Percentiles rank a stretch among this genome's conserved stretches.
phyloP scores from a whole-genome alignment of 2,888 invertebrate species.

The Scrobipalpa costella region DNA sequence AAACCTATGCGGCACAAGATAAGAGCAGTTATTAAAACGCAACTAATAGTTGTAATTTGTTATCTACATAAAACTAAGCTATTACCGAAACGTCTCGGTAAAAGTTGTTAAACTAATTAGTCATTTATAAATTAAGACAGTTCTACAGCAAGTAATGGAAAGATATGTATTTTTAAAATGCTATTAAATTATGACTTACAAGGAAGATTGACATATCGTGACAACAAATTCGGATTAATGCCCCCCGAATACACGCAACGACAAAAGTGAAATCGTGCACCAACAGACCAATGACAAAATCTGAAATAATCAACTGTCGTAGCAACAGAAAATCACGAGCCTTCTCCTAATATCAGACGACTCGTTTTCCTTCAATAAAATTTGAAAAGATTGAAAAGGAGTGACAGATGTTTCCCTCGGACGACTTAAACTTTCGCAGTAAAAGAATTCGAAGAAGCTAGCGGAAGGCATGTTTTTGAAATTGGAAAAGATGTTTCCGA shows the following conservation, averaged over 20 bases:
- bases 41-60: slow-evolving; percentile 1
- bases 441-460: slow-evolving; percentile 21
- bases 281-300: neutral
- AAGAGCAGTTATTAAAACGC: slow-evolving; percentile 13
- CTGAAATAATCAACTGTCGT: neutral
- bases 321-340: neutral
- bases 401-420: slow-evolving; percentile 27
- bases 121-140: too few relatives aligned
- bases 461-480: slow-evolving; percentile 21
- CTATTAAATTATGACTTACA: neutral
- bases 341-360: slow-evolving; percentile 2
- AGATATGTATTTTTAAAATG: neutral
- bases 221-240: slow-evolving; percentile 11
- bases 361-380: slow-evolving; percentile 7
- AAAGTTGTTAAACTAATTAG: too few relatives aligned
- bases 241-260: slow-evolving; percentile 6
- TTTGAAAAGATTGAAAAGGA: slow-evolving; percentile 21
- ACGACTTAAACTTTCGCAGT: slow-evolving; percentile 17
- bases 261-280: slow-evolving; percentile 17
- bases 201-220: slow-evolving; percentile 21
- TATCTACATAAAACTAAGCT: too few relatives aligned
- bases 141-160: neutral
- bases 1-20: slow-evolving; percentile 27
- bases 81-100: too few relatives aligned
- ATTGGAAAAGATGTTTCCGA: slow-evolving; percentile 22